phyloP scores from a whole-genome alignment of 2,113 vertebrate genomes.

The Brachyhypopomus occidentalis region DNA sequence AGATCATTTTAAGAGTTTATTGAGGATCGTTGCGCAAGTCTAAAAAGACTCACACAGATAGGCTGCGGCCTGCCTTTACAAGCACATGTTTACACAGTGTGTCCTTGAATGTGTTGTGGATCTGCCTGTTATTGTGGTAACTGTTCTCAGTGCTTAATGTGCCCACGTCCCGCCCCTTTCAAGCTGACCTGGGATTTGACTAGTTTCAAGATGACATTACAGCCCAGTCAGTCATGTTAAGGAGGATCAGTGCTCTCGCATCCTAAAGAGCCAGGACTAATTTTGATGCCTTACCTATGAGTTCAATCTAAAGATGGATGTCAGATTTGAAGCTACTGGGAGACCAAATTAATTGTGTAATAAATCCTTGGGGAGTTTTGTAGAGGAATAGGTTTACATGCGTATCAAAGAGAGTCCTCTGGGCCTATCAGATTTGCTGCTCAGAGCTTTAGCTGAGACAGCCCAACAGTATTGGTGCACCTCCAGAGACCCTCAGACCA shows the following conservation, averaged over 20 bases:
- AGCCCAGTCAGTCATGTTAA: neutral
- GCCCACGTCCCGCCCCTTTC: neutral
- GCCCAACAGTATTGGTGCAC: neutral
- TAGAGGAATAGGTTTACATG: conserved; percentile 1
- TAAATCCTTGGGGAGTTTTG: conserved; percentile 1
- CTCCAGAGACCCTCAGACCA: neutral
- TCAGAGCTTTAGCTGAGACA: conserved; percentile 16
- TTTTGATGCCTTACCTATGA: conserved; percentile 19
- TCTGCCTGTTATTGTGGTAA: neutral
- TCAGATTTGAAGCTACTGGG: neutral
- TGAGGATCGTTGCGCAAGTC: neutral
- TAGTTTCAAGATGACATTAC: conserved; percentile 27
- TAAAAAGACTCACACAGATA: neutral
- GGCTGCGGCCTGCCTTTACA: neutral
- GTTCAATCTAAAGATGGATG: conserved; percentile 10
- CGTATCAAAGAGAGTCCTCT: neutral
- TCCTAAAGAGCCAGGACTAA: neutral
- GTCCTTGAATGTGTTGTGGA: neutral
- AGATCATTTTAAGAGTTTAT: neutral
- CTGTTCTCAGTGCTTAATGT: neutral
- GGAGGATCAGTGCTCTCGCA: neutral
- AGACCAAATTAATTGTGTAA: conserved; percentile 22
- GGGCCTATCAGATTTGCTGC: conserved; percentile 20
- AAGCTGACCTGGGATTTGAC: conserved; percentile 13
- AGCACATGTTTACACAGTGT: neutral